Base-by-base conservation (phyloP, 2,113 vertebrate genomes). In the Bothrops jararaca region DNA sequence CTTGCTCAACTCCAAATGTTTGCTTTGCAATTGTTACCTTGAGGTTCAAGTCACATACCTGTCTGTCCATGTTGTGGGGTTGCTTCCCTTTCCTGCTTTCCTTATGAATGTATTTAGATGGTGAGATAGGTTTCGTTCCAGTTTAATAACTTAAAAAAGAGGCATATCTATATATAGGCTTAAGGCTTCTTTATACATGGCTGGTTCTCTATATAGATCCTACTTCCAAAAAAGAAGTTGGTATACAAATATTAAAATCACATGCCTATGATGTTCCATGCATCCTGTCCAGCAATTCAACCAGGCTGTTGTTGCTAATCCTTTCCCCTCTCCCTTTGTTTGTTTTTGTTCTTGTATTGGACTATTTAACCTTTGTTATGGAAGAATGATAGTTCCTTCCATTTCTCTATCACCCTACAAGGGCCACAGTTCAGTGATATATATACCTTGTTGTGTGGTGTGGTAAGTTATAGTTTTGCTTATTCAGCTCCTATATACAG, bases 341-440 rank as follows among this genome's bases (percentile, higher is more conserved):
- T 54, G 80, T 89, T 93, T 93, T 42, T 26, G 0, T 1, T 0
- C 3, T 1, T 20, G 96, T 92, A 86, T 90, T 96, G 95, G 95
- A 95, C 96, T 95, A 95, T 95, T 95, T 97, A 91, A 94, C 91
- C 87, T 48, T 22, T n/a, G 85, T 88, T 54, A 69, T 42, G 20
- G 88, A 92, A 93, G 87, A 87, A 86, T 54, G 93, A 15, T 42
- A 64, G 64, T 85, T 94, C 15, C 26, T 60, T 48, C 22, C 15
- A 26, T 26, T 26, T 1, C 26, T 87, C 86, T 29, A 53, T 54
- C 9, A 80, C 93, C 9, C 53, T 92, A 34, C 26, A 4, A 42
- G 9, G 45, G 2, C 52, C 57, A 52, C 45, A 9, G 10, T 53
- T 23, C 24, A 52, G 24, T 12, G 26, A 12, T 86, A 91, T 45